These are phyloP conservation scores for Chondrosia reniformis DNA, from an alignment of 37 sponge, comb jelly and placozoan species.

Conservation along the genomic window DNA sequence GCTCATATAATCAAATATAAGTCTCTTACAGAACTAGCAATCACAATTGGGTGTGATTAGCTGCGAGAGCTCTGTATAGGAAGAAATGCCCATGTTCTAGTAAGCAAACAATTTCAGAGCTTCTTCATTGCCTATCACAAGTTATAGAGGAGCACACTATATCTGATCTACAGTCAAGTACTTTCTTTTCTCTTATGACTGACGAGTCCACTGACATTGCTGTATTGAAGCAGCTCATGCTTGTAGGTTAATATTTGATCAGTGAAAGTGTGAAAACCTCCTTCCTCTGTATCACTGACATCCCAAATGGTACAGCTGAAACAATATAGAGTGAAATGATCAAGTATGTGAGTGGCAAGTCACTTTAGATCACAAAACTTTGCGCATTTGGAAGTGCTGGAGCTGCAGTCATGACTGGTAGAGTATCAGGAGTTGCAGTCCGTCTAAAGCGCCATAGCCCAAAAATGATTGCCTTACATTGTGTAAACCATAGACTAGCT, in stretches of 20 bases:
- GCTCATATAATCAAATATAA: conserved; percentile 33
- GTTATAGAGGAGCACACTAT: conserved; percentile 37
- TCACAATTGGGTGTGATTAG: conserved; percentile 29
- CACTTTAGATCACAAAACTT: conserved; percentile 15
- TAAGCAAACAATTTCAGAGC: conserved; percentile 38
- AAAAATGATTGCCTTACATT: conserved; percentile 40
- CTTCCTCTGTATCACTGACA: conserved; percentile 23
- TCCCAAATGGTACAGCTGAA: conserved; percentile 36
- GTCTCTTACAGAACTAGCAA: conserved; percentile 27
- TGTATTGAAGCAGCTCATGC: conserved; percentile 28
- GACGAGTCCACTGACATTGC: conserved; percentile 39
- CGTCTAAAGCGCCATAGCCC: conserved; percentile 30
- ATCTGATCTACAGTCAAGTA: background rate
- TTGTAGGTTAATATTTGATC: conserved; percentile 11
- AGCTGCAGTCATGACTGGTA: conserved; percentile 50
- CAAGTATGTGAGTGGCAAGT: conserved; percentile 16
- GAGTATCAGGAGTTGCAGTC: conserved; percentile 30
- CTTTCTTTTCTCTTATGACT: conserved; percentile 32
- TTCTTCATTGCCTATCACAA: conserved; percentile 20
- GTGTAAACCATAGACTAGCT: conserved; percentile 50
- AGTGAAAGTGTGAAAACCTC: conserved; percentile 22
- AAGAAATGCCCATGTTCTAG: conserved; percentile 25
- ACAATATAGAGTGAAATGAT: conserved; percentile 33
- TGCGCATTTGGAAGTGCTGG: conserved; percentile 58
- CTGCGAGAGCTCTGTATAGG: conserved; percentile 13